Base-by-base conservation (phyloP, 2,113 vertebrate species). In the Oxygymnocypris stewartii region DNA sequence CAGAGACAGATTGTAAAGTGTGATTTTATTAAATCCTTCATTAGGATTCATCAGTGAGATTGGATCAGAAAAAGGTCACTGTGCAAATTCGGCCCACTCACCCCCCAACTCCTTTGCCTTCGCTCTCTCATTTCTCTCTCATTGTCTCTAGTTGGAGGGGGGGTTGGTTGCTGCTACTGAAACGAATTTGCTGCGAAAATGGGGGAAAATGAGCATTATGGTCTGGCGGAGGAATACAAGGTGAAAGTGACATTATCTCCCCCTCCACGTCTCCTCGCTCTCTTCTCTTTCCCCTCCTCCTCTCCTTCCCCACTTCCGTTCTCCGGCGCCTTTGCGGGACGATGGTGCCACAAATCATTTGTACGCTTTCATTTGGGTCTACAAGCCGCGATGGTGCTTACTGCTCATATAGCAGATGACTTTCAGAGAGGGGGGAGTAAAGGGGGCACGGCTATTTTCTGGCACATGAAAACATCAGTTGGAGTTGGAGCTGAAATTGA, bases 11-110 rank as follows among this genome's bases (percentile, higher is more conserved):
- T 96, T 95, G 94, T 95, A 94, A 94, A 95, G 93, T 94, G 94
- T 94, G 94, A 94, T 96, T 95, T 95, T 95, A 96, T 95, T 95
- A 95, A 95, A 95, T 94, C 95, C 94, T 95, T 96, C 95, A 96
- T 96, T 96, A 95, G 94, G 93, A 95, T 95, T 96, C 95, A 96
- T 95, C 94, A 95, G 94, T 90, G 90, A 94, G 95, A 95, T 94
- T 95, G 94, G 94, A 95, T 95, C 94, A 95, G 94, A 95, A 93
- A 95, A 95, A 95, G 94, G 95, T 95, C 94, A 96, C 94, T 82
- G 91, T 94, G 93, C 91, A 93, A 93, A 95, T 86, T 86, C 76
- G 42, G 20, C 49, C 79, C 76, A 49, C 89, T 88, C 77, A 14
- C 67, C 44, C n/a, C 47, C 37, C 86, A 25, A 83, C 87, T 79